These are phyloP conservation scores for Epinephelus fuscoguttatus DNA, from an alignment of 2,113 vertebrate genomes.

Conservation along the genomic window DNA sequence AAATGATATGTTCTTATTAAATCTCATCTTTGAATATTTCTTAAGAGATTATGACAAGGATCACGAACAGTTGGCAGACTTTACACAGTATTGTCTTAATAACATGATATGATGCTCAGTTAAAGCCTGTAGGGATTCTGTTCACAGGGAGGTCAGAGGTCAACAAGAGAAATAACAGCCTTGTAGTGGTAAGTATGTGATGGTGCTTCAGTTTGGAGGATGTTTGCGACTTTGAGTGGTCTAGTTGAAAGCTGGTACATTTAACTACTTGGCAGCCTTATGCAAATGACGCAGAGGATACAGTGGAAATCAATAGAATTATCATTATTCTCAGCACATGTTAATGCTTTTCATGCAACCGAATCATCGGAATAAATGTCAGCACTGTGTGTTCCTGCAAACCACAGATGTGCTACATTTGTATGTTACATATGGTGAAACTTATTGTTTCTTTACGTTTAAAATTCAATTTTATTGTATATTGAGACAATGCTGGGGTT, in stretches of 20 bases:
- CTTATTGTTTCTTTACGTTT: too few relatives aligned
- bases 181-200: background rate
- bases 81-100: background rate
- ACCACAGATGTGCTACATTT: too few relatives aligned
- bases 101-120: background rate
- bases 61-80: background rate
- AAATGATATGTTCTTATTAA: background rate
- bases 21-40: background rate
- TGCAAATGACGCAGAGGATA: background rate
- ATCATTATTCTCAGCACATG: too few relatives aligned
- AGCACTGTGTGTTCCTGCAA: too few relatives aligned
- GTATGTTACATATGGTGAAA: too few relatives aligned
- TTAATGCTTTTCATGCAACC: too few relatives aligned
- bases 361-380: too few relatives aligned
- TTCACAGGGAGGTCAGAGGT: constrained; percentile 17
- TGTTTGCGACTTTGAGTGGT: background rate
- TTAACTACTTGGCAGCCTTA: background rate
- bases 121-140: background rate
- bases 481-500: too few relatives aligned
- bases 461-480: too few relatives aligned
- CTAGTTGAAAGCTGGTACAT: background rate
- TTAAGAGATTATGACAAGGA: background rate
- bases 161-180: background rate
- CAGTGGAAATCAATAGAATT: too few relatives aligned
- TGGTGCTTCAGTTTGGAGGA: background rate